Evolutionary conservation across 2,888 invertebrate species (phyloP), one percentile per base, ranked within the genome.

Genomic region (Xylophagus ater): DNA sequence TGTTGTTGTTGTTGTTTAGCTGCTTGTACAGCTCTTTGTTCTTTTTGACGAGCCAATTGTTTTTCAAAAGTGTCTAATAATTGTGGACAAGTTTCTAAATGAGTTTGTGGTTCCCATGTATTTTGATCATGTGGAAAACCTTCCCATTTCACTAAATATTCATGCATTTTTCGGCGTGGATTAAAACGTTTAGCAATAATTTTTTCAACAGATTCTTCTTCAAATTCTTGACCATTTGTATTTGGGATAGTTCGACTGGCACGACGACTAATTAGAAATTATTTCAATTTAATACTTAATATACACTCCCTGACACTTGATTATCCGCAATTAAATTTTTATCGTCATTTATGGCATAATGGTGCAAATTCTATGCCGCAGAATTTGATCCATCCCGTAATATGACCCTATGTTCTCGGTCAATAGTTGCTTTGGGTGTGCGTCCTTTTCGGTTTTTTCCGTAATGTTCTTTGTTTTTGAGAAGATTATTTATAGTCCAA

Each of bases 71-170:
- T 81, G 44, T 85, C 84, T 37, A 87, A 62, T 41, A 86, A 66
- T 52, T 76, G 74, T 54, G 81, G 81, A 54, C 86, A 87, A 2
- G 79, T 76, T 43, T 78, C 76, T 56, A 87, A 73, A 56, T 83
- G 79, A 38, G 78, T 74, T 18, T 78, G 73, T 1, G 85, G 82
- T 58, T 88, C 87, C 87, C 87, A 88, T 4, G 86, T 85, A 57
- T 85, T 86, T 50, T 81, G 76, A 44, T 83, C 80, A 76, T 80
- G 78, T 17, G 78, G 71, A 52, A 78, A 81, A 33, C 82, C 80
- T 57, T 86, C 84, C 87, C 87, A 88, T 61, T 87, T 88, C 34
- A 88, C 73, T 53, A 86, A 68, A 64, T 86, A 88, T 63, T 87
- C 87, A 49, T 81, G 80, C 52, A 78, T 78, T 58, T 81, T 81